Percentiles rank a stretch among this genome's conserved stretches.
Conservation (phyloP, 2,797 vertebrate genomes). For the Gallinago solitaria region DNA sequence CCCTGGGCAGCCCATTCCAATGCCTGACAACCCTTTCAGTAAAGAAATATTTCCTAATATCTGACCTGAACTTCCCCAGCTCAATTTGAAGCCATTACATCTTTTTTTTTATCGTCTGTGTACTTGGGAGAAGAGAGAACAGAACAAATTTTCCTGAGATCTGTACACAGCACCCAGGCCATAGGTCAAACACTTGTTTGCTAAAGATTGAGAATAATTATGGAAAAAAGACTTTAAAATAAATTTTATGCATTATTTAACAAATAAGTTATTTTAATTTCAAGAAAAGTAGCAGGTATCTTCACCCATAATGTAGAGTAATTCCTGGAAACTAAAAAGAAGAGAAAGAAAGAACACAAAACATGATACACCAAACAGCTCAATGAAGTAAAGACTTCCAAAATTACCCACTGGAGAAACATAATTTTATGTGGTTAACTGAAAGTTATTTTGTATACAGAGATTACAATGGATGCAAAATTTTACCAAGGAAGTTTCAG, state of each 20-base stretch:
- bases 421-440: not conserved
- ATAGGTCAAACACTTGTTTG: not conserved
- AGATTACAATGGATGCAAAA: not conserved
- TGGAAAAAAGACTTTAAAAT: not conserved
- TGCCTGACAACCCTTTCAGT: too few species aligned
- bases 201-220: not conserved
- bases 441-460: not conserved
- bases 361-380: not conserved
- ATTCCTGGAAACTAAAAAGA: not conserved
- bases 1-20: too few species aligned
- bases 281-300: not conserved
- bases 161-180: not conserved
- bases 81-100: too few species aligned
- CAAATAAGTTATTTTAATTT: not conserved
- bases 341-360: too few species aligned
- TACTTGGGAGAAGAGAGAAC: not conserved
- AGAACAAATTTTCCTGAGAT: not conserved
- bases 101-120: too few species aligned
- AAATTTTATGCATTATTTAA: not conserved
- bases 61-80: too few species aligned
- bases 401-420: not conserved
- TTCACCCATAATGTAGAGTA: not conserved
- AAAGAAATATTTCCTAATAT: too few species aligned
- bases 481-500: not conserved
- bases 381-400: not conserved